These are phyloP conservation scores for Balanococcus diminutus DNA, from an alignment of 2,888 invertebrate species.

Conservation along the genomic window DNA sequence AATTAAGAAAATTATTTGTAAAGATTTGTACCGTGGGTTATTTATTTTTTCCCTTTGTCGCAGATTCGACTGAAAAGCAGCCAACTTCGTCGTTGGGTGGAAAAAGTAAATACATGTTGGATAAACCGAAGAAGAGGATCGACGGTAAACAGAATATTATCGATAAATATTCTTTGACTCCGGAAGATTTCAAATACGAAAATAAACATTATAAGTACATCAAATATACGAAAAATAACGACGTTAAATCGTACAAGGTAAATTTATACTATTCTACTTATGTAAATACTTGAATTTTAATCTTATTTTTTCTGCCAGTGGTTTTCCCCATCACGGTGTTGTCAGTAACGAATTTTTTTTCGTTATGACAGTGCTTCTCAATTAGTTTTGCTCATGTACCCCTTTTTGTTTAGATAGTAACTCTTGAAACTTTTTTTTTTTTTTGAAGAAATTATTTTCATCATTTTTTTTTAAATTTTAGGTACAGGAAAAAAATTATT, in stretches of 20 bases:
- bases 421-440: too few species aligned
- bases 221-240: constrained; percentile 75
- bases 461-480: too few species aligned
- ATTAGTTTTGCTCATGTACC: too few species aligned
- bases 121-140: constrained; percentile 55
- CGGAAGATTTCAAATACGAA: constrained; percentile 77
- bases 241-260: constrained; percentile 62
- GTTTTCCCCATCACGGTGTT: too few species aligned
- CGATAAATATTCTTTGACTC: constrained; percentile 69
- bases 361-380: too few species aligned
- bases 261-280: background rate
- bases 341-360: too few species aligned
- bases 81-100: background rate
- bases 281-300: too few species aligned
- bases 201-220: constrained; percentile 81
- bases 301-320: too few species aligned
- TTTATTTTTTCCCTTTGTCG: background rate
- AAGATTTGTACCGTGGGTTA: background rate
- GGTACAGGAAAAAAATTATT: too few species aligned
- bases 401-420: too few species aligned
- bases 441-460: too few species aligned
- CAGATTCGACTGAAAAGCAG: constrained; percentile 17
- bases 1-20: constrained; percentile 11
- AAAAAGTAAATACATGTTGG: constrained; percentile 16
- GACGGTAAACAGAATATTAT: constrained; percentile 57